These are phyloP conservation scores for Ctenomys sociabilis DNA, from an alignment of 2,113 vertebrate genomes.

Conservation along the genomic window DNA sequence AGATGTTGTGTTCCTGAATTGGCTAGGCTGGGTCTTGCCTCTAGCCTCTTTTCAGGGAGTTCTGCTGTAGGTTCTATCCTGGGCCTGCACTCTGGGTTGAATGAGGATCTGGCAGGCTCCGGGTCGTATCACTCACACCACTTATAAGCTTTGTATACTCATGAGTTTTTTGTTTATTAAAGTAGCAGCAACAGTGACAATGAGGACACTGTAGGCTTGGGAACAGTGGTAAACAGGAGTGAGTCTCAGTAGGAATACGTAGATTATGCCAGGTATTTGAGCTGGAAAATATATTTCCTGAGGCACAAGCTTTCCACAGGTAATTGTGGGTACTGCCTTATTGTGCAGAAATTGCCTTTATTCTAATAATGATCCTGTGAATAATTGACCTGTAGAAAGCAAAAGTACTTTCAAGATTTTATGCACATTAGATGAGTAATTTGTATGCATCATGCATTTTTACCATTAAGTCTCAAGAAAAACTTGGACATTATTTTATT, in stretches of 20 bases:
- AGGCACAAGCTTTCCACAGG: not conserved
- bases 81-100: too few species aligned
- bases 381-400: not conserved
- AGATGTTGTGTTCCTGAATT: too few species aligned
- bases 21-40: too few species aligned
- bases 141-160: slow-evolving; percentile 6
- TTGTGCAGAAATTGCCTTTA: slow-evolving; percentile 55
- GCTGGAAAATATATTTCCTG: not conserved
- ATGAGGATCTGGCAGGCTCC: too few species aligned
- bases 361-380: slow-evolving; percentile 11
- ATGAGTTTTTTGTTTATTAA: not conserved
- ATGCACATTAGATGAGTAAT: not conserved
- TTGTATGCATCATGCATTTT: not conserved
- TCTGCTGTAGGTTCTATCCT: too few species aligned
- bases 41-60: too few species aligned
- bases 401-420: slow-evolving; percentile 57
- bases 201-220: not conserved
- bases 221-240: not conserved
- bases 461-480: slow-evolving; percentile 26
- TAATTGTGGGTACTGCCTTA: not conserved
- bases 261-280: slow-evolving; percentile 14
- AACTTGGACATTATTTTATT: slow-evolving; percentile 26
- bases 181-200: not conserved
- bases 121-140: too few species aligned
- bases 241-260: not conserved